Evolutionary conservation across 2,888 invertebrate species (phyloP).

Genomic region (Eurytoma adleriae): DNA sequence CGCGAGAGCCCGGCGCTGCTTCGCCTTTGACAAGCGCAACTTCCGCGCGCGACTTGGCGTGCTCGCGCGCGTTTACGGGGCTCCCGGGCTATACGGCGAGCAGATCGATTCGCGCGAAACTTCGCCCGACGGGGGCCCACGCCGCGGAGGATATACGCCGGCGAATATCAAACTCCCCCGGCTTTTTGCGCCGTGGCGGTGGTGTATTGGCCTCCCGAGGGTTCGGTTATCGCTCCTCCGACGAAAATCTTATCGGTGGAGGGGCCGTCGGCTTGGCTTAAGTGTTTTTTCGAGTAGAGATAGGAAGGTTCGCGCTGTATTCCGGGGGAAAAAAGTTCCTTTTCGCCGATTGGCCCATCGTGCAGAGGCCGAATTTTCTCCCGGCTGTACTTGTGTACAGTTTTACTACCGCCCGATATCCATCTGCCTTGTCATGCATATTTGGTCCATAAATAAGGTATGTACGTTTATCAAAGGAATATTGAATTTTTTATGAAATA

Average conservation of each 20-base stretch:
- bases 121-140: slow-evolving; percentile 18
- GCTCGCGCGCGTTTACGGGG: slow-evolving; percentile 1
- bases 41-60: too few relatives aligned
- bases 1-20: too few relatives aligned
- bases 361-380: too few relatives aligned
- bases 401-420: too few relatives aligned
- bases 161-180: background rate
- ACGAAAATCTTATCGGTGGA: slow-evolving; percentile 24
- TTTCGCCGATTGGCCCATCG: too few relatives aligned
- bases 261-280: background rate
- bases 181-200: background rate
- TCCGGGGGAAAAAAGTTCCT: background rate
- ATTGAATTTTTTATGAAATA: too few relatives aligned
- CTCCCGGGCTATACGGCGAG: slow-evolving; percentile 4
- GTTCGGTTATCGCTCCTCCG: slow-evolving; percentile 4
- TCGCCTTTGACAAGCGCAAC: too few relatives aligned
- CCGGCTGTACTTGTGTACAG: too few relatives aligned
- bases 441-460: background rate
- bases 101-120: slow-evolving; percentile 38
- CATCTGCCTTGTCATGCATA: background rate
- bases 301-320: background rate
- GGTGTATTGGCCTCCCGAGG: slow-evolving; percentile 18
- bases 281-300: slow-evolving; percentile 25
- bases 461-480: too few relatives aligned
- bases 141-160: background rate